A percentile compares a stretch with the other conserved stretches of the same genome.
phyloP scores from a whole-genome alignment of 1,140 invertebrate genomes.

The Ylistrum balloti region DNA sequence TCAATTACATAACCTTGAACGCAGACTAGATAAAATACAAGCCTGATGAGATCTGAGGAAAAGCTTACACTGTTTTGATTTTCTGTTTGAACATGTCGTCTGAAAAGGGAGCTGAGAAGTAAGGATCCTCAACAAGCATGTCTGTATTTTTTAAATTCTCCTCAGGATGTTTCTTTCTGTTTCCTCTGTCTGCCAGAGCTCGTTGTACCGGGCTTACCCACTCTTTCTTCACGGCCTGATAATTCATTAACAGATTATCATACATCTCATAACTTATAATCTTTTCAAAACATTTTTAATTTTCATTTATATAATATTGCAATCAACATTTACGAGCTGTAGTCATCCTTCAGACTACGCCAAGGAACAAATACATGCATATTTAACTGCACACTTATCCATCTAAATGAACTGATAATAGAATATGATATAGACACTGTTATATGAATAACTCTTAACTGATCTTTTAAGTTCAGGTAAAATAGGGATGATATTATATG shows the following conservation, averaged over 20 bases:
- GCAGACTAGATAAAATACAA: background rate
- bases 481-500: too few relatives aligned
- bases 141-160: constrained; percentile 51
- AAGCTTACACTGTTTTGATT: constrained; percentile 54
- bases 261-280: background rate
- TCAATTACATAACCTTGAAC: too few relatives aligned
- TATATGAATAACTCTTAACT: too few relatives aligned
- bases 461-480: too few relatives aligned
- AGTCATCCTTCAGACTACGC: too few relatives aligned
- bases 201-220: constrained; percentile 59
- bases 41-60: background rate
- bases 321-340: too few relatives aligned
- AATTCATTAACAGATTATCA: background rate
- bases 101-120: constrained; percentile 57
- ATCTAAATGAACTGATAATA: too few relatives aligned
- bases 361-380: too few relatives aligned
- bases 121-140: constrained; percentile 51
- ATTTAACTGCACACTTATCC: too few relatives aligned
- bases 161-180: constrained; percentile 45
- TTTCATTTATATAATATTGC: too few relatives aligned
- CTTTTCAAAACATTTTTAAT: too few relatives aligned
- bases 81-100: constrained; percentile 57
- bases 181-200: constrained; percentile 44
- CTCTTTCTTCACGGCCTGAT: constrained; percentile 58
- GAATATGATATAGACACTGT: too few relatives aligned